Percentiles rank a stretch among this genome's conserved stretches.
These are phyloP conservation scores for Luidia sarsii DNA, from an alignment of 53 echinoderm and acorn worm genomes.

Conservation along the genomic window DNA sequence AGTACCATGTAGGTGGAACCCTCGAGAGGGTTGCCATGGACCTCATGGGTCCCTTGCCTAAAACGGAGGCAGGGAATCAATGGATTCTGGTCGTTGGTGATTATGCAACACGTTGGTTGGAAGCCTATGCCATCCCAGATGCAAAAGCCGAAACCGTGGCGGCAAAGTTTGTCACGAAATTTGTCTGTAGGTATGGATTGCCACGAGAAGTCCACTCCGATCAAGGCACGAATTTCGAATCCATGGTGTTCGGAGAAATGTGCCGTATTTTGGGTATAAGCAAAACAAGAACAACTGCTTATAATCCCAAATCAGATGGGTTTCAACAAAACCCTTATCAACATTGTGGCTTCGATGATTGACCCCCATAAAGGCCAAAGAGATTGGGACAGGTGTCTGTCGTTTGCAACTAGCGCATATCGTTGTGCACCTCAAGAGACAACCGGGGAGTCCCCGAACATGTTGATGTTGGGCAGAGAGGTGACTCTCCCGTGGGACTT, in stretches of 20 bases:
- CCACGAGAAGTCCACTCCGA: constrained; percentile 3
- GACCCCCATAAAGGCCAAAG: constrained; percentile 38
- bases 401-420: constrained; percentile 42
- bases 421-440: constrained; percentile 7
- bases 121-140: background rate
- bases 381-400: background rate
- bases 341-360: constrained; percentile 46
- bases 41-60: constrained; percentile 51
- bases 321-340: constrained; percentile 57
- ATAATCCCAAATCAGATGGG: constrained; percentile 69
- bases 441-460: constrained; percentile 20
- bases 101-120: constrained; percentile 35
- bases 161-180: background rate
- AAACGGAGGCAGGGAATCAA: constrained; percentile 33
- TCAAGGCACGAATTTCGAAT: constrained; percentile 10
- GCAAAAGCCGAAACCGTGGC: background rate
- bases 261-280: constrained; percentile 29
- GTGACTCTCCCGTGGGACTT: background rate
- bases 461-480: too few relatives aligned
- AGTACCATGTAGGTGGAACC: background rate
- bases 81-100: constrained; percentile 58
- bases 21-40: constrained; percentile 69
- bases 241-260: constrained; percentile 14
- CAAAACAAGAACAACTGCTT: constrained; percentile 50
- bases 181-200: background rate